Evolutionary conservation across 2,113 vertebrate species (phyloP), one percentile per base, ranked within the genome.

Genomic region (Pyrgilauda ruficollis): DNA sequence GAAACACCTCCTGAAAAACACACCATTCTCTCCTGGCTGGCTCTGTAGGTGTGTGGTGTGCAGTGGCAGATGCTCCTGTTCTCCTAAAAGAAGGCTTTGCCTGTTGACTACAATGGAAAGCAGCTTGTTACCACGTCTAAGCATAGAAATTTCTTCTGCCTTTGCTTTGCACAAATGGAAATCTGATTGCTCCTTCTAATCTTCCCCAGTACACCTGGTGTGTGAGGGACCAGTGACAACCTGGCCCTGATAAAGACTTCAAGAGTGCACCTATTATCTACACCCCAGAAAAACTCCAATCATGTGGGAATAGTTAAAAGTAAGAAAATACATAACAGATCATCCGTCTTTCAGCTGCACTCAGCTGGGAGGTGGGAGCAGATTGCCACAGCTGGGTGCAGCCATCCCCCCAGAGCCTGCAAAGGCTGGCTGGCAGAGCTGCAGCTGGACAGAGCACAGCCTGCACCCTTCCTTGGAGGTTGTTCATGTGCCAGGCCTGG

Each of bases 251-350:
- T 94, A 92, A 93, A 93, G 83, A 89, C 86, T 96, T 90, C 92
- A 96, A 86, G 86, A 84, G 66, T 62, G 58, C 66, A 92, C 53
- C 80, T 75, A 84, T 73, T 89, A 87, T 73, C 88, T 87, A 8
- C 20, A 93, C 52, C 80, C 37, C 58, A 92, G 80, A 84, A 93
- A 94, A 68, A 28, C 49, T 77, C 33, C 0, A 0, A 64, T 93
- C 93, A 94, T 93, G 73, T 97, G 96, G 93, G 73, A 96, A 89
- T 50, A 79, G 88, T 95, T 96, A 92, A 79, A 92, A 84, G 88
- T 66, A 87, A 87, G 88, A 96, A 74, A 94, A 95, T 89, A 49
- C 20, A 35, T 92, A 92, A 52, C 88, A 94, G 94, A 43, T 94
- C 76, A 89, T 95, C 92, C 50, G 80, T 93, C 94, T 95, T 81